Conservation (phyloP, 2,113 vertebrate genomes). For the Aplodontia rufa region DNA sequence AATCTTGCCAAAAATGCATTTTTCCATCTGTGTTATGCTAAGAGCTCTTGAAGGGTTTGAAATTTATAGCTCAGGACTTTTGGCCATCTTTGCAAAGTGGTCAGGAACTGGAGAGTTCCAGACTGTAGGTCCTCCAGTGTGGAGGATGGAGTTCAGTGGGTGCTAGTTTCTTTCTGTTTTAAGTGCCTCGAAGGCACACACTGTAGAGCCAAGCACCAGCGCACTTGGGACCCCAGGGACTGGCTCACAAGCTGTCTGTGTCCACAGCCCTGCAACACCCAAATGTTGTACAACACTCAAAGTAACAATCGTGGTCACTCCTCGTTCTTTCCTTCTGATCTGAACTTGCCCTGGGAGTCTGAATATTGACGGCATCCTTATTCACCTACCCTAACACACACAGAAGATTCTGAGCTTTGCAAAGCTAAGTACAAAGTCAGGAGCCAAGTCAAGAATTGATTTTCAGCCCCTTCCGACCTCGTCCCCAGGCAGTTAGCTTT, state of each 20-base stretch:
- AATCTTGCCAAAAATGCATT: slow-evolving; percentile 51
- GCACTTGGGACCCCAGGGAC: neutral
- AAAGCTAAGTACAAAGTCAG: neutral
- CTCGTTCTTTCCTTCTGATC: neutral
- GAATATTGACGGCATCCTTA: neutral
- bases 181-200: neutral
- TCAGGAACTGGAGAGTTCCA: neutral
- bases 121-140: neutral
- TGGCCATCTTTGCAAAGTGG: neutral
- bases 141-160: neutral
- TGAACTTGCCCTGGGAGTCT: neutral
- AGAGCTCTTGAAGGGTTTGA: slow-evolving; percentile 14
- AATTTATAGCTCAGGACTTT: slow-evolving; percentile 31
- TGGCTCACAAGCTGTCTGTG: neutral
- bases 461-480: neutral
- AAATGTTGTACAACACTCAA: neutral
- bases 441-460: neutral
- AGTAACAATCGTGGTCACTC: neutral
- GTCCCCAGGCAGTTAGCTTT: neutral
- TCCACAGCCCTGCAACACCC: neutral
- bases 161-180: neutral
- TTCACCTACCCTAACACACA: neutral
- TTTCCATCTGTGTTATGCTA: slow-evolving; percentile 38
- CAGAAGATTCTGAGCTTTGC: neutral
- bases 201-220: neutral